Conservation (phyloP, 1,140 invertebrate genomes). For the Drosophila kikkawai region DNA sequence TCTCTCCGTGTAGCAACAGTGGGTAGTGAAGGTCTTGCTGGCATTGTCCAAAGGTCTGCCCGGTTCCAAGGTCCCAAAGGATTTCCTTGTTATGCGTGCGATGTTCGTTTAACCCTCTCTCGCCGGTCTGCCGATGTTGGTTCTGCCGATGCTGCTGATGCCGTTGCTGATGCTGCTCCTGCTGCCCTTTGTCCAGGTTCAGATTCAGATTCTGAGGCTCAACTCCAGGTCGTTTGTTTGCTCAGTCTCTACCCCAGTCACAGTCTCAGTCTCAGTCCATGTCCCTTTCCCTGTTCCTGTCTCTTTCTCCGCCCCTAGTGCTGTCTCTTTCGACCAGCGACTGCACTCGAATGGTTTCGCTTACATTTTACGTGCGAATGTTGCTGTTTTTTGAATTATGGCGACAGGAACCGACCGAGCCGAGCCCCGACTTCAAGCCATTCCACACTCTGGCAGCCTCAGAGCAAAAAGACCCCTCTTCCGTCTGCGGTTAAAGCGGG, state of each 20-base stretch:
- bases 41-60: constrained; percentile 61
- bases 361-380: constrained; percentile 83
- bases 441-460: constrained; percentile 34
- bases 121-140: constrained; percentile 1
- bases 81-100: constrained; percentile 82
- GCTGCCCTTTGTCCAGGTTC: constrained; percentile 80
- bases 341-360: constrained; percentile 81
- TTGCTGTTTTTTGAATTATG: constrained; percentile 83
- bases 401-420: constrained; percentile 72
- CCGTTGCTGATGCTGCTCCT: constrained; percentile 19
- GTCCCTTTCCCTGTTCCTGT: background rate
- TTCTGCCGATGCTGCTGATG: background rate
- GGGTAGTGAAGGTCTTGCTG: constrained; percentile 58
- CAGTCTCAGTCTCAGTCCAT: background rate
- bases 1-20: constrained; percentile 8
- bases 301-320: constrained; percentile 7
- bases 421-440: constrained; percentile 22
- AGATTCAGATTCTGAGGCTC: constrained; percentile 38
- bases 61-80: constrained; percentile 76
- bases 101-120: constrained; percentile 76
- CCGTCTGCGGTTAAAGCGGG: constrained; percentile 58
- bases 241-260: constrained; percentile 17
- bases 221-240: constrained; percentile 76
- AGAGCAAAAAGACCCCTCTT: constrained; percentile 40
- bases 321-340: constrained; percentile 7